Percentiles rank a stretch among this genome's conserved stretches.
Conservation (phyloP, 2,113 vertebrate species). For the Ictalurus punctatus region DNA sequence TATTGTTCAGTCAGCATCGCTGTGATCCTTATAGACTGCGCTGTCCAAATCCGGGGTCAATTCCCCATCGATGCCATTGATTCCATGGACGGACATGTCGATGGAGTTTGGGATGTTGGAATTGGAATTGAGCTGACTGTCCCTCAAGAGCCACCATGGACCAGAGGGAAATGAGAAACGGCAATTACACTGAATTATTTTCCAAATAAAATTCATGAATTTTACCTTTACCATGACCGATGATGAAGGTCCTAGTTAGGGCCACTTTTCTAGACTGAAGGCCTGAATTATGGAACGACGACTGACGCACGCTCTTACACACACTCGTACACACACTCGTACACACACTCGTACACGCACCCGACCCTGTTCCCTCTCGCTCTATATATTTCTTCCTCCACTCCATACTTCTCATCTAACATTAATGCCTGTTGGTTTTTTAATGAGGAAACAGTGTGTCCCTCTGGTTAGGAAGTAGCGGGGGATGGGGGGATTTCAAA, state of each 20-base stretch:
- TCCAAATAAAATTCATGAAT: constrained; percentile 28
- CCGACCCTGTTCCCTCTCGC: constrained; percentile 5
- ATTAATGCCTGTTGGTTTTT: constrained; percentile 79
- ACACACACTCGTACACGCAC: constrained; percentile 1
- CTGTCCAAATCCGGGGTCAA: constrained; percentile 47
- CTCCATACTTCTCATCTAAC: constrained; percentile 74
- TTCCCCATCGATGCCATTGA: constrained; percentile 66
- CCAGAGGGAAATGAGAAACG: constrained; percentile 5
- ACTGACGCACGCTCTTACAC: neutral
- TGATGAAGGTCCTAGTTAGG: no score
- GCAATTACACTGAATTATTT: constrained; percentile 34
- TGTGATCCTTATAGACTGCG: constrained; percentile 28
- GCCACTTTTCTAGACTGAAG: neutral
- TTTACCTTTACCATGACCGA: neutral
- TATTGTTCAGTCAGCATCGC: constrained; percentile 15
- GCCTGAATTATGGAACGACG: neutral
- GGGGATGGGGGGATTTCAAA: constrained; percentile 43
- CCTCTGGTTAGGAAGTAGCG: constrained; percentile 64
- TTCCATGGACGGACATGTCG: constrained; percentile 56
- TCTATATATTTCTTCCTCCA: constrained; percentile 53
- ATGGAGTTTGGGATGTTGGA: constrained; percentile 55
- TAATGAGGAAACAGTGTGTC: constrained; percentile 72
- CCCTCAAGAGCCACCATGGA: constrained; percentile 43
- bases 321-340: neutral
- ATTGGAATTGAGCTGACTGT: constrained; percentile 60